Evolutionary conservation across 1,140 invertebrate species (phyloP).

Genomic region (Cyphomyrmex costatus): DNA sequence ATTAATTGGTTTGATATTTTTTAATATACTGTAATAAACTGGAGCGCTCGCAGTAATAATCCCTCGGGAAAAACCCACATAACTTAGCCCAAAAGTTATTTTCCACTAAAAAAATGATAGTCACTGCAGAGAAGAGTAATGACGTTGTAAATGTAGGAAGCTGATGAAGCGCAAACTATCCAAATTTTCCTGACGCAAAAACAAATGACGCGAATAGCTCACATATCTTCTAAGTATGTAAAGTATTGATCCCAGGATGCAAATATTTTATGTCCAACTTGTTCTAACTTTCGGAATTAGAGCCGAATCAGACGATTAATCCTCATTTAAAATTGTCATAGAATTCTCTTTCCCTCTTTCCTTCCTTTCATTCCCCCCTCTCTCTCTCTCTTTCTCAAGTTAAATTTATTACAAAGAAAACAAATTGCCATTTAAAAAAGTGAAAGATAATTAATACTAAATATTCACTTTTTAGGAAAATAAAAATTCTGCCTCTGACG

Average conservation of each 20-base stretch:
- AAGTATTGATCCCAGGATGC: slow-evolving; percentile 41
- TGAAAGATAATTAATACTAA: slow-evolving; percentile 31
- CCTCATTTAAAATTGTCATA: slow-evolving; percentile 11
- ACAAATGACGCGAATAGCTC: slow-evolving; percentile 22
- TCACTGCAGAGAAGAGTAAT: background rate
- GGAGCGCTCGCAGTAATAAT: slow-evolving; percentile 66
- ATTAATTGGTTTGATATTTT: slow-evolving; percentile 3
- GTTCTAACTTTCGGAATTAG: slow-evolving; percentile 46
- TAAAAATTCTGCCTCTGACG: slow-evolving; percentile 34
- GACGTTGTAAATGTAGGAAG: slow-evolving; percentile 25
- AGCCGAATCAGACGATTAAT: slow-evolving; percentile 35
- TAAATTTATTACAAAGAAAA: background rate
- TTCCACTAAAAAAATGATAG: slow-evolving; percentile 59
- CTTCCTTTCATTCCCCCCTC: background rate
- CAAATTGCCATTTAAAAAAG: background rate
- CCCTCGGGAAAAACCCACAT: background rate
- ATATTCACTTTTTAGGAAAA: slow-evolving; percentile 21
- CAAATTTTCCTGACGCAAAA: slow-evolving; percentile 27
- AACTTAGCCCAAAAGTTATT: slow-evolving; percentile 36
- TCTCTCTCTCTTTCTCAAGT: background rate
- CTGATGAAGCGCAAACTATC: slow-evolving; percentile 32
- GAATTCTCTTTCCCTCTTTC: background rate
- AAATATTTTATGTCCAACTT: slow-evolving; percentile 48
- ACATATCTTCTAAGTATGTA: slow-evolving; percentile 26
- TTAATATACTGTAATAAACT: slow-evolving; percentile 48